Conservation (phyloP, 2,888 invertebrate species). For the Plusia festucae region DNA sequence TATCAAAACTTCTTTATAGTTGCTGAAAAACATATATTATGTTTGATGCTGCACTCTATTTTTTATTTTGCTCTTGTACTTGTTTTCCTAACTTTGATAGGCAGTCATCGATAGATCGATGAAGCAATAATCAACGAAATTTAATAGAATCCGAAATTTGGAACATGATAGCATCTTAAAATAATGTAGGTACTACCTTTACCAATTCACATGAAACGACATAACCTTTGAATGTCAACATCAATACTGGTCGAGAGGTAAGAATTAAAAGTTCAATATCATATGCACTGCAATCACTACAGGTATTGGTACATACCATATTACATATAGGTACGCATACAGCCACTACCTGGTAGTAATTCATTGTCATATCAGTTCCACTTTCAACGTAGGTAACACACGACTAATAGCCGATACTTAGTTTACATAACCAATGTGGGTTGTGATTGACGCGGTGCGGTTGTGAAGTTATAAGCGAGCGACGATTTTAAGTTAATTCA, state of each 20-base stretch:
- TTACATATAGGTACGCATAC: background rate
- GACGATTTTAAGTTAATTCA: slow-evolving; percentile 50
- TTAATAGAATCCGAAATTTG: too few relatives aligned
- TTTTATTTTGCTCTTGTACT: too few relatives aligned
- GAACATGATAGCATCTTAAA: too few relatives aligned
- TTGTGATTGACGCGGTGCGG: slow-evolving; percentile 63
- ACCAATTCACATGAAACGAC: too few relatives aligned
- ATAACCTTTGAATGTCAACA: slow-evolving; percentile 17
- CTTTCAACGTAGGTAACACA: slow-evolving; percentile 61
- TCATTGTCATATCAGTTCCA: slow-evolving; percentile 56
- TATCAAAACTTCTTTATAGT: too few relatives aligned
- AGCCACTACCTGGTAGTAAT: slow-evolving; percentile 23
- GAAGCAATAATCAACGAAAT: too few relatives aligned
- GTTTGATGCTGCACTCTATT: too few relatives aligned
- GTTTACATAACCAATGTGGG: slow-evolving; percentile 71
- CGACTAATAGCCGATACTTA: slow-evolving; percentile 56
- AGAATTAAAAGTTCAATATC: background rate
- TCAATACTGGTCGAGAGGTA: background rate
- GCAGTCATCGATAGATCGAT: too few relatives aligned
- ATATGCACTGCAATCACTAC: background rate
- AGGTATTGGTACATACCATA: background rate
- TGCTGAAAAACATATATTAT: too few relatives aligned
- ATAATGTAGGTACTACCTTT: too few relatives aligned
- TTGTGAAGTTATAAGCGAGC: slow-evolving; percentile 46
- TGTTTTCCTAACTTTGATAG: too few relatives aligned